Conservation (phyloP, 2,113 vertebrate genomes). For the Eolophus roseicapilla region DNA sequence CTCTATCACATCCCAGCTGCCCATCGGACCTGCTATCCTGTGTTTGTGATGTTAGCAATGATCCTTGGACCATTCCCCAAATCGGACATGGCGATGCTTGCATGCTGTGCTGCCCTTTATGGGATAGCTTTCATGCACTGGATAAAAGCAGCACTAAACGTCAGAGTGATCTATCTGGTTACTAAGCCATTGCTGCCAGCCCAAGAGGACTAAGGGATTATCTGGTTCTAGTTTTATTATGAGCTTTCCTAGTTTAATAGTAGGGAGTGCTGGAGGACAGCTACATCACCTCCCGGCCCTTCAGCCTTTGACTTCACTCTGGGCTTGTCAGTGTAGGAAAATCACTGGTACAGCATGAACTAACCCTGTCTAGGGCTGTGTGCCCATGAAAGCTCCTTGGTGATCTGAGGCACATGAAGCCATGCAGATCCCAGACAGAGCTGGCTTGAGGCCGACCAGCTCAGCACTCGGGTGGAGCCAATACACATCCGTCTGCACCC, state of each 20-base stretch:
- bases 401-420: not conserved
- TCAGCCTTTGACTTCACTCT: not conserved
- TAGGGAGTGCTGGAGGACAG: not conserved
- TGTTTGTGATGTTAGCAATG: not conserved
- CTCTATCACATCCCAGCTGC: not conserved
- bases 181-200: not conserved
- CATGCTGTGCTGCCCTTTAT: not conserved
- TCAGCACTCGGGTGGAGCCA: not conserved
- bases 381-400: not conserved
- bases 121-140: not conserved
- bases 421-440: not conserved
- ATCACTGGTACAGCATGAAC: not conserved
- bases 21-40: not conserved
- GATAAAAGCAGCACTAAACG: not conserved
- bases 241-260: not conserved
- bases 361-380: not conserved
- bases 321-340: not conserved
- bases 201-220: not conserved
- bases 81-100: rapidly evolving
- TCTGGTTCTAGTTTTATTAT: not conserved
- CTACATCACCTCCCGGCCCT: not conserved
- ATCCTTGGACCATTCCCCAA: not conserved
- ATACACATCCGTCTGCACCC: not conserved
- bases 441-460: not conserved
- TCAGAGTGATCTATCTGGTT: rapidly evolving